Base-by-base conservation (phyloP, 2,113 vertebrate species). In the Dicaeum eximium region DNA sequence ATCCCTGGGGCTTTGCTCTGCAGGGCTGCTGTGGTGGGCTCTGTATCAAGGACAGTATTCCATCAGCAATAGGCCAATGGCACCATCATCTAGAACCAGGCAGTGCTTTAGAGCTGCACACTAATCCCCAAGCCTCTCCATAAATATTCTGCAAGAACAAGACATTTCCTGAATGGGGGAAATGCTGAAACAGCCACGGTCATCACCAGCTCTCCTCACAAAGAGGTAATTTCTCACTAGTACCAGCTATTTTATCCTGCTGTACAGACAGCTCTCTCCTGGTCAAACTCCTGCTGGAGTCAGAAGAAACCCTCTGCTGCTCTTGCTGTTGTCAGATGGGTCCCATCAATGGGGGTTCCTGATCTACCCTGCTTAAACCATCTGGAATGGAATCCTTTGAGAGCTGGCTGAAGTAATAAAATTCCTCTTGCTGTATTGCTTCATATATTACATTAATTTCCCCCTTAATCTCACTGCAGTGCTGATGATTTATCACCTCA, bases 401-500 rank as follows among this genome's bases (percentile, higher is more conserved):
- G 87, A 90, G 42, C 47, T 78, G 37, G 44, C 22, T 50, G 54
- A 35, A 61, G 44, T 65, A 80, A 80, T 75, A 81, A 80, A 84
- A 77, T 62, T 75, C 53, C 23, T 61, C 40, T 80, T 88, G 72
- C 66, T 33, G 7, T 70, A 83, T 51, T 73, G 58, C 38, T 66
- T 95, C 70, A 79, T 81, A 64, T 74, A 90, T 83, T 70, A 72
- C 23, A 53, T 61, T 61, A 10, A 6, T 38, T 83, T 84, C 40
- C 20, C 62, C 73, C 75, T 87, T 65, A 65, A 71, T 64, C 28
- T 66, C 60, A 27, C 79, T 79, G 78, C 54, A 83, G 19, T 7
- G 3, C 37, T 80, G 82, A 30, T 94, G 79, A 94, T 93, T 94
- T 75, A 86, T 81, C 38, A 78, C 71, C 37, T 38, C 72, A 73